Base-by-base conservation (phyloP, 1,140 invertebrate species). In the Pogonus chalceus region DNA sequence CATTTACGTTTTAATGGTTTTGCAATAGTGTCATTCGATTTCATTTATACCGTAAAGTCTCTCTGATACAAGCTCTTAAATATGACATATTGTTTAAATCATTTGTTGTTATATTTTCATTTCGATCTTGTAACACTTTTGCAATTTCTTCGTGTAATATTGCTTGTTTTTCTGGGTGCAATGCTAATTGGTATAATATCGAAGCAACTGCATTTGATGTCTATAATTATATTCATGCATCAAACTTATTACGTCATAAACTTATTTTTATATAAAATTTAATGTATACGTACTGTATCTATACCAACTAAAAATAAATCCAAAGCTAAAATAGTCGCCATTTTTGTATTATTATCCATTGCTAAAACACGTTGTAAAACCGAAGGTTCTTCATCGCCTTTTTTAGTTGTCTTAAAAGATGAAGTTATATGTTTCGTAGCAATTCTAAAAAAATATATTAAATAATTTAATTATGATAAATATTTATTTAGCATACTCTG, bases 231-330 rank as follows among this genome's bases (percentile, higher is more conserved):
- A 35, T 3, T 31, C 14, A 12, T 21, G 37, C 23, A 18, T 20
- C 20, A 37, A 52, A 20, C 23, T 20, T 37, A 37, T 52, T 18
- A 37, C 14, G 10, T 49, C 23, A 49, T 9, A 20, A 7, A 12
- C 22, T 14, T 10, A 21, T 21, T 49, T 49, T 51, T 26, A 52
- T 52, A 16, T 39, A 20, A 24, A 43, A 43, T 43, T 10, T 31
- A 14, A 26, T n/a, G 14, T n/a, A 12, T 35, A 64, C 72, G 75
- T 75, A 89, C 88, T 57, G 91, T 95, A 68, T 94, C 91, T 59
- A 93, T 90, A 49, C 90, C 91, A 39, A 92, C 92, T 20, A 93
- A 69, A 61, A 95, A 88, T 55, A 92, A 75, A 73, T 94, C 91
- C 2, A 91, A 70, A 0, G 91, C 88, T 65, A 94, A 84, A 35